Evolutionary conservation across 2,797 vertebrate genomes (phyloP), one percentile per base, ranked within the genome.

Genomic region (Distichodus sexfasciatus): DNA sequence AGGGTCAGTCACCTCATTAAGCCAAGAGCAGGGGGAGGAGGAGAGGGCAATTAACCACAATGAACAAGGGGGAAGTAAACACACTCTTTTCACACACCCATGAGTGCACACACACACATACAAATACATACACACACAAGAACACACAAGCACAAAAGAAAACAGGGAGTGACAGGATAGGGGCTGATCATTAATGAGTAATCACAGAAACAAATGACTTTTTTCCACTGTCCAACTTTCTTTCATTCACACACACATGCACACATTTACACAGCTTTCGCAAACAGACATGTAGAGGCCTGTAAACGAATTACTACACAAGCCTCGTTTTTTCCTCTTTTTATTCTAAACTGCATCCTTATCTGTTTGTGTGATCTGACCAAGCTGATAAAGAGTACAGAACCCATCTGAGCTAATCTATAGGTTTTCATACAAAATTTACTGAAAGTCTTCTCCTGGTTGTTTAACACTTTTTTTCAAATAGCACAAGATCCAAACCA

Each of bases 1-100:
- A 63, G 74, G 74, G 76, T 71, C 76, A 76, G 71, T 65, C 67
- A 79, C 77, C 77, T 76, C 77, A 79, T 79, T 79, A 79, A 71
- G 74, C 46, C 68, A 62, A 74, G 74, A 79, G 67, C 44, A 79
- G 77, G 68, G 66, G 69, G 77, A 71, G 77, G 63, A 76, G 74
- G 58, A 75, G 67, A 74, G 74, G 64, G 47, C 77, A 79, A 79
- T 79, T 79, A 74, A 74, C 74, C 64, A 74, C 66, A 76, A 76
- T 76, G 74, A 73, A 70, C 59, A 70, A 76, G 70, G 57, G 64
- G 57, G 72, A 73, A 76, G 74, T 60, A 79, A 79, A 79, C 72
- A 74, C 77, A 76, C 67, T 79, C 69, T 51, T 71, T 55, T 75
- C 73, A 66, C 62, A 54, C 40, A 55, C 51, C 28, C 71, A 54